Evolutionary conservation across 1,140 invertebrate species (phyloP), one percentile per base, ranked within the genome.

Genomic region (Neotoxoptera formosana): DNA sequence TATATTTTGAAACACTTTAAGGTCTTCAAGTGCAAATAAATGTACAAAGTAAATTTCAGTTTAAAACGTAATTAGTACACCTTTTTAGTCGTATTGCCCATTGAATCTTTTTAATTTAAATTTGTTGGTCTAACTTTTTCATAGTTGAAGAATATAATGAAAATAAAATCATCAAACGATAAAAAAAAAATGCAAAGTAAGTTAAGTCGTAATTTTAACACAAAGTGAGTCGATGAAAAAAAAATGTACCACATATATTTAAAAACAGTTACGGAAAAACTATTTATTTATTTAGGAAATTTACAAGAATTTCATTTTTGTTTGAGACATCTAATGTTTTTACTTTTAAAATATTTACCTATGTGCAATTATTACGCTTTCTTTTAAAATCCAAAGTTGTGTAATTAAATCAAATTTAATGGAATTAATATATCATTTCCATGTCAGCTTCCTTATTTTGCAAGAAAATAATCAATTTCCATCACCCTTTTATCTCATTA

Each of bases 391-490:
- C 60, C 30, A 67, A 76, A 86, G 23, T 30, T 30, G 9, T 86
- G 14, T 47, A 47, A 86, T 30, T 30, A 21, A 86, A 86, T 45
- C 9, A 0, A 86, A 45, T 86, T 47, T 30, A 47, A 86, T 41
- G 9, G 2, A 47, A 30, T 30, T 25, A 84, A 84, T 25, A 25
- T 11, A 84, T 83, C 17, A 83, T 41, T 41, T 86, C 25, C 41
- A 4, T 83, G 8, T 86, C 9, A 86, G 47, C 0, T 81, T 34
- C 14, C 17, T 47, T 23, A 45, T 47, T 86, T 86, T 23, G 25
- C 4, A 86, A 86, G 83, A 25, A 86, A 86, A 86, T 45, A 86
- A 86, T 86, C 83, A 86, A 86, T 86, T 84, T 86, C 11, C 21
- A 11, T 84, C 83, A 86, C 8, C 4, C 9, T 14, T 25, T 86